A percentile compares a stretch with the other conserved stretches of the same genome.
Conservation (phyloP, 2,113 vertebrate species). For the Numenius arquata region DNA sequence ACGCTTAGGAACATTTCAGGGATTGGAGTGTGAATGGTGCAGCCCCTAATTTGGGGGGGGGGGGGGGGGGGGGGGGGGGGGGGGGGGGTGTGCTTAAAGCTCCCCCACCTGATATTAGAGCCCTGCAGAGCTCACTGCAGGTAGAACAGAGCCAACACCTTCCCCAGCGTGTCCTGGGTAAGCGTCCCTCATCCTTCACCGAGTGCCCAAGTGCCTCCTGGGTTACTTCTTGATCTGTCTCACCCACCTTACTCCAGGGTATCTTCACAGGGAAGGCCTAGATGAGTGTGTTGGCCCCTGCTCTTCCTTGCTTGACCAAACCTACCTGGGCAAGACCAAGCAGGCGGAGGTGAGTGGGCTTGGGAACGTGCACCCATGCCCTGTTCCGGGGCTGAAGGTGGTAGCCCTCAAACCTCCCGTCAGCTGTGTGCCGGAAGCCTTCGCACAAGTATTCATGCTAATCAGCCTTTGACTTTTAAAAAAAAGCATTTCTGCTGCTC, state of each 20-base stretch:
- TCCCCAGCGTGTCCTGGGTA: neutral
- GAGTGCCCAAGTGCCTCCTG: neutral
- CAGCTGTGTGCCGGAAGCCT: neutral
- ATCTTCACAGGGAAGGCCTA: neutral
- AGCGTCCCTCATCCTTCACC: neutral
- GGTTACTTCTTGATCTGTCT: neutral
- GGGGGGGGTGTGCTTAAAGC: too few relatives aligned
- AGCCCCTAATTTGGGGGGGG: rapidly evolving
- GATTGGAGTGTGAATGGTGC: neutral
- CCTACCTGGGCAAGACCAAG: neutral
- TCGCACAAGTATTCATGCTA: neutral
- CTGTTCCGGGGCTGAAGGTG: neutral
- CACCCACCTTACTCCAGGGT: rapidly evolving
- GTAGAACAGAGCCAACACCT: neutral
- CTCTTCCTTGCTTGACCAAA: neutral
- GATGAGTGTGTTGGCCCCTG: neutral
- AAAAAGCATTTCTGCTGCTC: conserved; percentile 30
- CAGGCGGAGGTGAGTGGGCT: rapidly evolving
- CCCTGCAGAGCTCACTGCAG: neutral
- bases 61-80: too few relatives aligned
- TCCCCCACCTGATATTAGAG: neutral
- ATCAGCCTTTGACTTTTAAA: conserved; percentile 45
- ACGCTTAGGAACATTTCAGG: neutral
- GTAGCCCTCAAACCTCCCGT: neutral
- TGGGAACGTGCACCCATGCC: rapidly evolving